Evolutionary conservation across 2,888 invertebrate genomes (phyloP).

Genomic region (Macaria liturata): DNA sequence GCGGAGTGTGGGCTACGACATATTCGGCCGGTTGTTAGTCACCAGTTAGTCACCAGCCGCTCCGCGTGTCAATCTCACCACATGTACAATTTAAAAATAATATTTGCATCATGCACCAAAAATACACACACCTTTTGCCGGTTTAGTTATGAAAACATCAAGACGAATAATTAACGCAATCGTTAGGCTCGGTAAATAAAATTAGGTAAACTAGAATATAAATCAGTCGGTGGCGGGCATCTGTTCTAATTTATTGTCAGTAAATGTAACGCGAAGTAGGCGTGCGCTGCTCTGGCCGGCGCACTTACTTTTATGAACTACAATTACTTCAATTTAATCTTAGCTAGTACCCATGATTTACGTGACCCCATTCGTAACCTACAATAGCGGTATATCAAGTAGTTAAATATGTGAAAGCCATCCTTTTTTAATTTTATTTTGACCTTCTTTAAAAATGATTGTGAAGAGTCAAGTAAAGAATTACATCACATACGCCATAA

Average conservation of each 20-base stretch:
- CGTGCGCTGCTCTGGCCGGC: constrained; percentile 17
- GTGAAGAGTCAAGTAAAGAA: too few relatives aligned
- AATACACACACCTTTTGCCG: constrained; percentile 5
- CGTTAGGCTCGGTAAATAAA: constrained; percentile 32
- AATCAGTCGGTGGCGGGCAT: constrained; percentile 47
- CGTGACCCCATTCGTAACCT: constrained; percentile 21
- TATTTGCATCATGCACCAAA: constrained; percentile 16
- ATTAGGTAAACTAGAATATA: constrained; percentile 39
- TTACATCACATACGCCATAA: too few relatives aligned
- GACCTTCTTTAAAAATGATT: too few relatives aligned
- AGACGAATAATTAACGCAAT: constrained; percentile 31
- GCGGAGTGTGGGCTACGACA: constrained; percentile 17
- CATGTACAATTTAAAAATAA: constrained; percentile 17
- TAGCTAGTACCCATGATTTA: constrained; percentile 22
- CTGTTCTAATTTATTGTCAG: constrained; percentile 50
- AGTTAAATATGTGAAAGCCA: too few relatives aligned
- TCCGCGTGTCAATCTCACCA: constrained; percentile 17
- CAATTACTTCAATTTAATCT: constrained; percentile 30
- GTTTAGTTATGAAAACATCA: constrained; percentile 29
- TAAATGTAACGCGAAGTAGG: constrained; percentile 36
- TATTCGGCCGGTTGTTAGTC: constrained; percentile 10
- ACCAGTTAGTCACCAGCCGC: constrained; percentile 17
- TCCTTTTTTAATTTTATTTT: too few relatives aligned
- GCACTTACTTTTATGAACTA: constrained; percentile 35
- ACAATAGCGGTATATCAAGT: too few relatives aligned